These are phyloP conservation scores for Drosophila burlai DNA, from an alignment of 1,140 invertebrate genomes.

Conservation along the genomic window DNA sequence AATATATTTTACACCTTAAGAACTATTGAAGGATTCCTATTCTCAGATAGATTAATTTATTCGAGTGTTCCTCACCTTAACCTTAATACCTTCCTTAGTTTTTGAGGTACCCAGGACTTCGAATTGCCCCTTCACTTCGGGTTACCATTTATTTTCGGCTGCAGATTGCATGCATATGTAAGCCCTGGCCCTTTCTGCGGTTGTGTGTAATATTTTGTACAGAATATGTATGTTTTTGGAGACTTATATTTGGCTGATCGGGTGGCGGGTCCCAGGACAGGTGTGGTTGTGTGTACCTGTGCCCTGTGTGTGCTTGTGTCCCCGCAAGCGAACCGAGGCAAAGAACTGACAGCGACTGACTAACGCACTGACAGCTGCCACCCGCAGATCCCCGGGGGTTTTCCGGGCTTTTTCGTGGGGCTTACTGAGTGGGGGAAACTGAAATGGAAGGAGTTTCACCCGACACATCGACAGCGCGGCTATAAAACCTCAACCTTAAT, in stretches of 20 bases:
- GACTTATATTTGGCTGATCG: slow-evolving; percentile 46
- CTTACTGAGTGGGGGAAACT: not conserved
- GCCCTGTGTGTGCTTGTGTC: slow-evolving; percentile 5
- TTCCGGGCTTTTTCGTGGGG: not conserved
- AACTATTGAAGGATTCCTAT: not conserved
- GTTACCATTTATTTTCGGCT: slow-evolving; percentile 26
- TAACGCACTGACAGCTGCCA: slow-evolving; percentile 82
- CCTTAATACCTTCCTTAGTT: not conserved
- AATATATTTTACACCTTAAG: not conserved
- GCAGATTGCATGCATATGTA: slow-evolving; percentile 44
- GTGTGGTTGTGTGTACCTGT: slow-evolving; percentile 2
- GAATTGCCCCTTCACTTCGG: not conserved
- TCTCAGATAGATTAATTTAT: not conserved
- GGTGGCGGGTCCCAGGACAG: slow-evolving; percentile 12
- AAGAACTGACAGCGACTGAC: slow-evolving; percentile 75
- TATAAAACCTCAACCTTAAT: slow-evolving; percentile 81
- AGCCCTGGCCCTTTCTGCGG: slow-evolving; percentile 10
- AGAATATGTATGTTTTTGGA: slow-evolving; percentile 72
- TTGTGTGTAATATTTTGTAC: slow-evolving; percentile 67
- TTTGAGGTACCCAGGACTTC: slow-evolving; percentile 1
- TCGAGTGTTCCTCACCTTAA: no score
- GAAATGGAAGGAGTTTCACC: slow-evolving; percentile 2
- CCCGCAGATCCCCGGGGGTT: slow-evolving; percentile 59
- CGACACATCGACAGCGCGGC: slow-evolving; percentile 36
- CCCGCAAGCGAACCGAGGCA: slow-evolving; percentile 38